Evolutionary conservation across 92 coral and sea anemone species (phyloP), one percentile per base, ranked within the genome.

Genomic region (Phenganax marumi): DNA sequence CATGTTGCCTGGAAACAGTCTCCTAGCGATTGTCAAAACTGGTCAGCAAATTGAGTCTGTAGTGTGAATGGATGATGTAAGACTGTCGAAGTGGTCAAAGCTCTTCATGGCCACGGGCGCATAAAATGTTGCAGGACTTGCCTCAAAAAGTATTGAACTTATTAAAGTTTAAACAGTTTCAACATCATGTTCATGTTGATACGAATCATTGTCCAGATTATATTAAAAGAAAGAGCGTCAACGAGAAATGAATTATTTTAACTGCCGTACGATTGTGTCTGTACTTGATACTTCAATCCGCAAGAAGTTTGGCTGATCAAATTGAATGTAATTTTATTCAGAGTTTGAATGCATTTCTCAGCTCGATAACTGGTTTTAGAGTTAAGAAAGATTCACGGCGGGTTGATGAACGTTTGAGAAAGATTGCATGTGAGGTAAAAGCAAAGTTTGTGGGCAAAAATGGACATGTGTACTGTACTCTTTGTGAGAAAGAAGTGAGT

Each of bases 251-350:
- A 51, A 10, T 19, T 1, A 8, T 19, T 18, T 51, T 24, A 19
- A 8, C 50, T 69, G 75, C 75, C 48, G 13, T 25, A 69, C 75
- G 50, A 69, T n/a, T 69, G 75, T 68, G 74, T 68, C 24, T 50
- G 74, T 68, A 26, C 47, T 25, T 19, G 4, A 6, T 25, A 51
- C 12, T 19, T 12, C 22, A 21, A 2, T 56, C 7, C 2, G n/a
- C 17, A 14, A 56, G 12, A 65, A 65, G 72, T 12, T 56, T 21
- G 63, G 17, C 22, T 14, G 63, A 56, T 21, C 63, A 56, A 21
- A 56, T 56, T 56, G n/a, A 4, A 14, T 56, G 63, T 21, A 56
- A 21, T 56, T 56, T 1, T 21, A 65, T 65, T 65, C 18, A 17
- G 23, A 65, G 2, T 23, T 65, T 65, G 1, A 12, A 65, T 23